A percentile compares a stretch with the other conserved stretches of the same genome.
Conservation (phyloP, 2,113 vertebrate genomes). For the Etheostoma cragini region DNA sequence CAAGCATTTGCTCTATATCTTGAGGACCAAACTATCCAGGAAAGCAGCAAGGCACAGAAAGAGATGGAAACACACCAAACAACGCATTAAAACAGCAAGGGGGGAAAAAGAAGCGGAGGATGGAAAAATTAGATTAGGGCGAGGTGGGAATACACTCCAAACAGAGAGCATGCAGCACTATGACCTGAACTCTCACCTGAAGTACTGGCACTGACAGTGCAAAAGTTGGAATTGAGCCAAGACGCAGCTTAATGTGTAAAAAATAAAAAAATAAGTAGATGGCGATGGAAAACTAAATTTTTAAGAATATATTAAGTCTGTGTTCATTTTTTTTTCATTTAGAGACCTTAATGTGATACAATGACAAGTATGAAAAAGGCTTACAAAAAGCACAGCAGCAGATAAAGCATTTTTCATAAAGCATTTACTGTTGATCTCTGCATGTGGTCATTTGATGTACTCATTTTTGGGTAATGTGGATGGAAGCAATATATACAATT, state of each 20-base stretch:
- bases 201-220: constrained; percentile 88
- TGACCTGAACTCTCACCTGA: constrained; percentile 87
- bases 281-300: constrained; percentile 46
- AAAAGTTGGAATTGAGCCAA: constrained; percentile 89
- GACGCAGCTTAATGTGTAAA: constrained; percentile 86
- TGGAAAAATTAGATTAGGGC: constrained; percentile 31
- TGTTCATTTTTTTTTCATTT: constrained; percentile 34
- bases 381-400: constrained; percentile 8
- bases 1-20: constrained; percentile 85
- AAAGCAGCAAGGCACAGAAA: constrained; percentile 77
- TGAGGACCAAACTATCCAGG: constrained; percentile 85
- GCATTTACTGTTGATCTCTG: constrained; percentile 5
- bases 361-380: constrained; percentile 14
- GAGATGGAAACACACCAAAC: constrained; percentile 79
- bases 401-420: constrained; percentile 22
- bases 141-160: constrained; percentile 47
- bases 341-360: constrained; percentile 10
- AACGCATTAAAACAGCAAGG: constrained; percentile 65
- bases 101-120: constrained; percentile 6
- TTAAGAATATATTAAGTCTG: constrained; percentile 29
- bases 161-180: constrained; percentile 57
- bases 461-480: neutral
- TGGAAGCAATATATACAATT: neutral
- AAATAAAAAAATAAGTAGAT: constrained; percentile 73
- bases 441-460: neutral